These are phyloP conservation scores for Poicephalus meyeri DNA, from an alignment of 2,113 vertebrate genomes.

Conservation along the genomic window DNA sequence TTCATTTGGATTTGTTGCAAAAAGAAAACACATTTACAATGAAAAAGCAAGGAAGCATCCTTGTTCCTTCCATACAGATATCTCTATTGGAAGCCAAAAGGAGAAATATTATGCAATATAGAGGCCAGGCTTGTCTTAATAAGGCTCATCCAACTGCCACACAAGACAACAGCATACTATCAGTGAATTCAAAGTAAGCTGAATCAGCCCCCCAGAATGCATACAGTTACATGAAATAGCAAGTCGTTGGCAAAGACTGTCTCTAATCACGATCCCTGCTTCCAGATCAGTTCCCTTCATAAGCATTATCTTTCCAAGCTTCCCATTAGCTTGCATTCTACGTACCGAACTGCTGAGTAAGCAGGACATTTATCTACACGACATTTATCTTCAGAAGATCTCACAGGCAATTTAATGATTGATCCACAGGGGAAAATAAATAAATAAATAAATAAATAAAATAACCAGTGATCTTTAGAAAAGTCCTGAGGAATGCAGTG, in stretches of 20 bases:
- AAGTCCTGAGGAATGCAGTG: not conserved
- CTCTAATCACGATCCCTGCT: not conserved
- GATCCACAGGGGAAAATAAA: not conserved
- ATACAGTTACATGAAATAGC: not conserved
- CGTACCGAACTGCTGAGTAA: not conserved
- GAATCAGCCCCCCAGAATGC: not conserved
- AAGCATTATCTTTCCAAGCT: not conserved
- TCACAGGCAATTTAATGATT: not conserved
- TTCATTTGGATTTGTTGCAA: not conserved
- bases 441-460: not conserved
- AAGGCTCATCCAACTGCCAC: not conserved
- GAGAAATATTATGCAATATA: not conserved
- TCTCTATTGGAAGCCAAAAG: not conserved
- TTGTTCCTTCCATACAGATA: not conserved
- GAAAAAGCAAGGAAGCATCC: not conserved
- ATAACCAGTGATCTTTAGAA: not conserved
- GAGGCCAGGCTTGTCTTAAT: not conserved
- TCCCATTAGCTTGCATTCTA: not conserved
- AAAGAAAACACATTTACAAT: not conserved
- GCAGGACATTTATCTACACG: not conserved
- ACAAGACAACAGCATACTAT: not conserved
- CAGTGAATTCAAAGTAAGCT: slow-evolving; percentile 18
- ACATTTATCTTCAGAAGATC: slow-evolving; percentile 23
- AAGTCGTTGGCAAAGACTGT: not conserved
- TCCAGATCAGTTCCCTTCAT: not conserved